Conservation (phyloP, 2,113 vertebrate species). For the Cephalopterus ornatus region DNA sequence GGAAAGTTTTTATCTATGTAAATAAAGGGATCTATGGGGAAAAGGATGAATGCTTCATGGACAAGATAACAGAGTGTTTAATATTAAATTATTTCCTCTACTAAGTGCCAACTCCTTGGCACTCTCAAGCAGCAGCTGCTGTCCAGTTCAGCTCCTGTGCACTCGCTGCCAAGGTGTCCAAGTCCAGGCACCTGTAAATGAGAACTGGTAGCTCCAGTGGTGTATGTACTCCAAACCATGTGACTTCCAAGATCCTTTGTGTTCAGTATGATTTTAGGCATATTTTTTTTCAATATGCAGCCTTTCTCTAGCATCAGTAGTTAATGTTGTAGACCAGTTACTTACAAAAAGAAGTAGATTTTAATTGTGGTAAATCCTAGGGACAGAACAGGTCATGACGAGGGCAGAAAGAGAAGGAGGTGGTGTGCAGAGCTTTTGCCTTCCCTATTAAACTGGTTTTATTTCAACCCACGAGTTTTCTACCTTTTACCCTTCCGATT, state of each 20-base stretch:
- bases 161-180: not conserved
- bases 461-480: not conserved
- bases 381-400: not conserved
- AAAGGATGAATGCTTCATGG: not conserved
- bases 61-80: not conserved
- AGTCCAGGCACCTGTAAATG: not conserved
- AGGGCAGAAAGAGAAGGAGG: not conserved
- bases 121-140: not conserved
- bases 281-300: not conserved
- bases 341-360: not conserved
- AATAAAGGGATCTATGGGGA: not conserved
- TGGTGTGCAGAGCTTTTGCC: not conserved
- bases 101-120: not conserved
- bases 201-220: not conserved
- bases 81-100: not conserved
- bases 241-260: not conserved
- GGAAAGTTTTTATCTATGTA: not conserved
- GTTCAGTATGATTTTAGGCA: not conserved
- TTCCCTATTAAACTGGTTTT: not conserved
- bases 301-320: not conserved
- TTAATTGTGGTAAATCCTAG: not conserved
- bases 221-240: not conserved
- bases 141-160: too few relatives aligned
- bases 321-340: not conserved
- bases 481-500: not conserved